phyloP scores from a whole-genome alignment of 2,888 invertebrate genomes.

The Metellina segmentata region DNA sequence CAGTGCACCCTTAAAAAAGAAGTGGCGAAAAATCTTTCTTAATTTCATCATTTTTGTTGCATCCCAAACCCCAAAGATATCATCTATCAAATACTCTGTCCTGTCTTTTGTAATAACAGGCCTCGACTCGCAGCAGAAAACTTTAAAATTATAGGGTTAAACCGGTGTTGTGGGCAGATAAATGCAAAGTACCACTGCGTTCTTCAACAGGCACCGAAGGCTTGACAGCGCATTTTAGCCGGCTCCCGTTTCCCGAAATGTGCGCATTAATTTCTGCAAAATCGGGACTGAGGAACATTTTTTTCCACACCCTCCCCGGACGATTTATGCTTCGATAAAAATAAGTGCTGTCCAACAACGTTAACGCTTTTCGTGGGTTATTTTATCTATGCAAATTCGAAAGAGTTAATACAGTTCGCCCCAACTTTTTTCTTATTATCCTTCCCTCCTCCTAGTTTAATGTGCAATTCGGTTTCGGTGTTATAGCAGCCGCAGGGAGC shows the following conservation, averaged over 20 bases:
- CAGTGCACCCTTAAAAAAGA: not conserved
- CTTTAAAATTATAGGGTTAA: conserved; percentile 69
- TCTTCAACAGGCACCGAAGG: conserved; percentile 38
- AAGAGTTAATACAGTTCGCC: conserved; percentile 57
- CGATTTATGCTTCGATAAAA: conserved; percentile 67
- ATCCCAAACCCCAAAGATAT: conserved; percentile 31
- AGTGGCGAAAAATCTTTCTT: conserved; percentile 3
- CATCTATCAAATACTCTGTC: conserved; percentile 65
- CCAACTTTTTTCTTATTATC: conserved; percentile 25
- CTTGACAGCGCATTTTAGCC: conserved; percentile 29
- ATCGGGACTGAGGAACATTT: conserved; percentile 7
- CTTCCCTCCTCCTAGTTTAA: conserved; percentile 40
- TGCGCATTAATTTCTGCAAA: conserved; percentile 65
- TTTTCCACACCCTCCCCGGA: conserved; percentile 28
- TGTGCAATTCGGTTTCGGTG: conserved; percentile 48
- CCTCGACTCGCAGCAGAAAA: conserved; percentile 8
- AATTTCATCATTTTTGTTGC: conserved; percentile 55
- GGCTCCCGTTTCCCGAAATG: conserved; percentile 36
- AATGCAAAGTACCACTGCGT: conserved; percentile 43
- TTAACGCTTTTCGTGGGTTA: conserved; percentile 52
- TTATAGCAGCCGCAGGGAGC: conserved; percentile 18
- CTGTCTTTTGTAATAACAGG: conserved; percentile 71
- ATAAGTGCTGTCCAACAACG: conserved; percentile 48
- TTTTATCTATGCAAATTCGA: conserved; percentile 72
- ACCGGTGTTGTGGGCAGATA: conserved; percentile 54